phyloP scores from a whole-genome alignment of 2,113 vertebrate genomes.

The Mystacornis crossleyi region DNA sequence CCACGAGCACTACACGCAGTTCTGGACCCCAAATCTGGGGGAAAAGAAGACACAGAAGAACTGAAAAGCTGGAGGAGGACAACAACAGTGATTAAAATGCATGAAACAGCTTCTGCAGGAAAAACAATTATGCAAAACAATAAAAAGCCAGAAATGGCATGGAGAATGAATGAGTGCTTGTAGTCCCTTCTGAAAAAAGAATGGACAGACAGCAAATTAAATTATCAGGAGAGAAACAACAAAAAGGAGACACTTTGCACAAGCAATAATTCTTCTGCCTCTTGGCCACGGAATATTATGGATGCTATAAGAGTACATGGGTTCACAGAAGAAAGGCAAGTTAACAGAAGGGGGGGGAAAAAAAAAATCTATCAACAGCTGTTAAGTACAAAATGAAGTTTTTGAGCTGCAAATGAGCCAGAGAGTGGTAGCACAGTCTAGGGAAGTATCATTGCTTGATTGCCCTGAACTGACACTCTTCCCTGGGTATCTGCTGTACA shows the following conservation, averaged over 20 bases:
- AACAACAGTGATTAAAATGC: neutral
- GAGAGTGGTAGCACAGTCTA: neutral
- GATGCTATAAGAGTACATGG: neutral
- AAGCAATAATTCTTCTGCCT: neutral
- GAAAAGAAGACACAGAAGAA: neutral
- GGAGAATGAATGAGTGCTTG: neutral
- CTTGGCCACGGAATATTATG: neutral
- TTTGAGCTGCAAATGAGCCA: neutral
- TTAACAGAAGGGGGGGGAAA: neutral
- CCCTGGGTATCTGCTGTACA: neutral
- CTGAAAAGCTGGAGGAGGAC: neutral
- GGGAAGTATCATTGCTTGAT: neutral
- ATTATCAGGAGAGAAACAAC: neutral
- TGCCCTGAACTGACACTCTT: neutral
- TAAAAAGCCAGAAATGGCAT: neutral
- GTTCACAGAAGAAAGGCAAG: neutral
- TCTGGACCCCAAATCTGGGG: neutral
- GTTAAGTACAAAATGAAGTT: neutral
- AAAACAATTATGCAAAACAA: neutral
- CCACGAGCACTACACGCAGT: neutral
- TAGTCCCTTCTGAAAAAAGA: neutral
- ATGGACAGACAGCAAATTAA: neutral
- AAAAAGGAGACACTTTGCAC: neutral
- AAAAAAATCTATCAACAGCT: neutral
- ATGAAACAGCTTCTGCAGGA: neutral